Evolutionary conservation across 2,888 invertebrate species (phyloP), one percentile per base, ranked within the genome.

Genomic region (Nasonia oneida): DNA sequence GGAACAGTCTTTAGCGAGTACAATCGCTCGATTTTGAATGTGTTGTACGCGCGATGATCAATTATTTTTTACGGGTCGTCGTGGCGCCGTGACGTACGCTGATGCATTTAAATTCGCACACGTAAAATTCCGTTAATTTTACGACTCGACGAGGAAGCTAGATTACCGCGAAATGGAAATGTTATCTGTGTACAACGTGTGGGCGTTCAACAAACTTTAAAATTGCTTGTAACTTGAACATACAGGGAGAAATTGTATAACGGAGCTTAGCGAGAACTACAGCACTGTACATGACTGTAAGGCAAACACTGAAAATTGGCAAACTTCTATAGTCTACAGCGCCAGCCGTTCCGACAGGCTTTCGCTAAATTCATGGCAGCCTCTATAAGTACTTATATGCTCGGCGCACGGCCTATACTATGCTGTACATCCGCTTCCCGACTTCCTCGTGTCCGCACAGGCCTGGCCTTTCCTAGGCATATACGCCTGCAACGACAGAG

Each of bases 391-490:
- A 23, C 23, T 23, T 23, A 67, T 14, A 67, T 14, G 10, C 64
- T 29, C 64, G 29, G 3, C 8, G 2, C 2, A 23, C 12, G 1
- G 29, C 33, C 5, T n/a, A 33, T 15, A 37, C 37, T 37, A 18
- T 14, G 12, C n/a, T 37, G 4, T 10, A 50, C 50, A 23, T 81
- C 64, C 29, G 64, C 10, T 81, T 81, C 61, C 10, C 73, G 15
- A 73, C 74, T 74, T 81, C 74, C 75, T 15, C 50, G 47, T n/a
- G 18, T 57, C 57, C 50, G 57, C 42, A 42, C 8, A 42, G 42
- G 42, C 37, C 5, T 8, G 47, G 74, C 64, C 81, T 61, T 42
- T 81, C 29, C 42, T 73, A 57, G 67, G 14, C 70, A 77, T 53
- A 53, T 29, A 8, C 50, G 14, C 23, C 15, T 12, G n/a, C 3